These are phyloP conservation scores for Euthynnus affinis DNA, from an alignment of 2,797 vertebrate species.

Conservation along the genomic window DNA sequence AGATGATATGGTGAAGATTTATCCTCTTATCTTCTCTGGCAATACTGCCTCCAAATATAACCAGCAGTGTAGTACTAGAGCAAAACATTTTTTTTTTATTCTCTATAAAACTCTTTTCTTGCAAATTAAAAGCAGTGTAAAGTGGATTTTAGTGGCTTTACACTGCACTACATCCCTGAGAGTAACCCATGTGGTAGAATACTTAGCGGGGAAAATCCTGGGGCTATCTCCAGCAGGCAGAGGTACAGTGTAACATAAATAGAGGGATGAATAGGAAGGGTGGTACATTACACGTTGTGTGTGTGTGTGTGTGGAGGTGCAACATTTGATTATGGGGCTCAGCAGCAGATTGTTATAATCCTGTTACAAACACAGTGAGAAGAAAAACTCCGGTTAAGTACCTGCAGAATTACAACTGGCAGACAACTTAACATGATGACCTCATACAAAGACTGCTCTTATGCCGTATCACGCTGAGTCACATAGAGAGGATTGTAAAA, in stretches of 20 bases:
- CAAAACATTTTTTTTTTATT: background rate
- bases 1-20: background rate
- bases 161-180: conserved; percentile 14
- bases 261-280: conserved; percentile 55
- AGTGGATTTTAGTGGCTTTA: background rate
- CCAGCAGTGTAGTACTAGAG: background rate
- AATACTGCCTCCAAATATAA: background rate
- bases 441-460: conserved; percentile 6
- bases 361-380: conserved; percentile 63
- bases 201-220: conserved; percentile 15
- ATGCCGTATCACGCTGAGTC: conserved; percentile 9
- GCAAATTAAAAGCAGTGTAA: conserved; percentile 2
- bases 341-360: conserved; percentile 75
- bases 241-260: conserved; percentile 61
- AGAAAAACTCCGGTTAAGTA: conserved; percentile 38
- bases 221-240: conserved; percentile 40
- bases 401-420: conserved; percentile 37
- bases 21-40: background rate
- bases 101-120: background rate
- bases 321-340: conserved; percentile 73
- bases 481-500: background rate
- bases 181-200: conserved; percentile 30
- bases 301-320: conserved; percentile 55
- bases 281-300: conserved; percentile 41
- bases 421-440: conserved; percentile 41